Conservation (phyloP, 2,797 vertebrate species). For the Chelidonichthys spinosus region DNA sequence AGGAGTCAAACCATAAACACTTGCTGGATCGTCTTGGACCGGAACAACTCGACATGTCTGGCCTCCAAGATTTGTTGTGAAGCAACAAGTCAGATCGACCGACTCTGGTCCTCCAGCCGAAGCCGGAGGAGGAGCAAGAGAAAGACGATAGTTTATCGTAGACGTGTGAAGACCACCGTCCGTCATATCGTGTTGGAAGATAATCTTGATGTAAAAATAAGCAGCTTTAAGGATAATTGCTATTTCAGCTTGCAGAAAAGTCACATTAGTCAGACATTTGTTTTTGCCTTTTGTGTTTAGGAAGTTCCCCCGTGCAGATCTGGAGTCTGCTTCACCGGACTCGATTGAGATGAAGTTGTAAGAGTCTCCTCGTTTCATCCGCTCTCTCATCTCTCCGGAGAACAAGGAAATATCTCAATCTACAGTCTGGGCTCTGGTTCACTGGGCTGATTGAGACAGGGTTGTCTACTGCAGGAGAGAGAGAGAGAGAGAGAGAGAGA, state of each 20-base stretch:
- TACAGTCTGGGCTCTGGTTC: slow-evolving; percentile 46
- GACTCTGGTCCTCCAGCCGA: too few relatives aligned
- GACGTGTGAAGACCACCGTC: too few relatives aligned
- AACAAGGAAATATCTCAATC: slow-evolving; percentile 64
- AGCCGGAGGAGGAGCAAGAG: too few relatives aligned
- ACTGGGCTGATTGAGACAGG: slow-evolving; percentile 54
- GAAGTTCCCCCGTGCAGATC: slow-evolving; percentile 31
- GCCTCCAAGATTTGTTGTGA: not conserved
- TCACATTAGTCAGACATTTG: slow-evolving; percentile 21
- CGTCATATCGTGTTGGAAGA: too few relatives aligned
- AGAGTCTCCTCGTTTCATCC: slow-evolving; percentile 33
- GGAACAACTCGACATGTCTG: not conserved
- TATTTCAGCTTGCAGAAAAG: not conserved
- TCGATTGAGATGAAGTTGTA: slow-evolving; percentile 59
- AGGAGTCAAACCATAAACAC: too few relatives aligned
- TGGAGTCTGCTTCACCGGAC: slow-evolving; percentile 38
- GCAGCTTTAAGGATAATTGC: slow-evolving; percentile 1
- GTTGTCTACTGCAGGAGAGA: slow-evolving; percentile 24
- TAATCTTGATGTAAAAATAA: not conserved
- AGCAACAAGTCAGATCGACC: not conserved
- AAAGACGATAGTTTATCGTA: too few relatives aligned
- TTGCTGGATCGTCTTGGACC: too few relatives aligned
- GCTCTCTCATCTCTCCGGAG: slow-evolving; percentile 47
- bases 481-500: slow-evolving; percentile 6
- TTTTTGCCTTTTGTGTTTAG: slow-evolving; percentile 15